Percentiles rank a stretch among this genome's conserved stretches.
Conservation (phyloP, 2,888 invertebrate species). For the Heliconius hortense region DNA sequence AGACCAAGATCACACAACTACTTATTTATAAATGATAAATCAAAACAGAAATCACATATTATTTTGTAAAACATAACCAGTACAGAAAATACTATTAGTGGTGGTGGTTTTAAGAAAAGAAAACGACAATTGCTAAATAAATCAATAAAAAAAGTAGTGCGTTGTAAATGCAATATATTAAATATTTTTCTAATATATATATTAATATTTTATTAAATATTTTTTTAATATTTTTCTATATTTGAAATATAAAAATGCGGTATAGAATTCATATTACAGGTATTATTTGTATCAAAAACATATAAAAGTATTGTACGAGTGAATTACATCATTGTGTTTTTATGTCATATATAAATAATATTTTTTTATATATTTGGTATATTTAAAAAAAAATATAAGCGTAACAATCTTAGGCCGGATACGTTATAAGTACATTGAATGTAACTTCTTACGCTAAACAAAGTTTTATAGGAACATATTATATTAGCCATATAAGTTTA, state of each 20-base stretch:
- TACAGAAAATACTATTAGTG: background rate
- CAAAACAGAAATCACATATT: slow-evolving; percentile 17
- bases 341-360: background rate
- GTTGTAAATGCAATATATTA: background rate
- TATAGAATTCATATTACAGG: background rate
- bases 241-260: background rate
- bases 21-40: slow-evolving; percentile 27
- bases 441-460: background rate
- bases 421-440: slow-evolving; percentile 8
- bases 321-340: background rate
- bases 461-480: slow-evolving; percentile 14
- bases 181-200: background rate
- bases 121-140: background rate
- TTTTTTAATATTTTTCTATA: background rate
- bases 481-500: background rate
- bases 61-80: background rate
- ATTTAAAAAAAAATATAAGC: slow-evolving; percentile 8
- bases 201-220: too few relatives aligned
- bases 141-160: background rate
- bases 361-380: background rate
- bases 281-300: background rate
- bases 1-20: slow-evolving; percentile 35
- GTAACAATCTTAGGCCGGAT: slow-evolving; percentile 16
- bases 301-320: background rate
- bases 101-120: background rate